These are phyloP conservation scores for Epizoanthus rinbou DNA, from an alignment of 92 coral and sea anemone species.

Conservation along the genomic window DNA sequence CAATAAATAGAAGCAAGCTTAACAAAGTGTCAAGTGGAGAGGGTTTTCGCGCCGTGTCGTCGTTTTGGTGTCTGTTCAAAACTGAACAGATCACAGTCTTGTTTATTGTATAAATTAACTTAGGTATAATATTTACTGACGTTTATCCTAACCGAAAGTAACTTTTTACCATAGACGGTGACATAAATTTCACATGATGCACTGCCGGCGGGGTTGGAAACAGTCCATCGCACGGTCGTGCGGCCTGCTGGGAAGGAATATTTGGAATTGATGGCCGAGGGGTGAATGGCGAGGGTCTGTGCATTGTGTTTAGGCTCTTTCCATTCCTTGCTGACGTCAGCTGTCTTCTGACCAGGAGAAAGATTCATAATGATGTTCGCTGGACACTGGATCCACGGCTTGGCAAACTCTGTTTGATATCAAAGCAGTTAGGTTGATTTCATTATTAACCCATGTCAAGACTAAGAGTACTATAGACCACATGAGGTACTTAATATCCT, in stretches of 20 bases:
- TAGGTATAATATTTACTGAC: not conserved
- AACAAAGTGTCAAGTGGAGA: too few relatives aligned
- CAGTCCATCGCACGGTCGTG: constrained; percentile 80
- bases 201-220: constrained; percentile 60
- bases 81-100: too few relatives aligned
- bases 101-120: too few relatives aligned
- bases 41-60: too few relatives aligned
- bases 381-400: constrained; percentile 88
- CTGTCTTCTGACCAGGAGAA: constrained; percentile 60
- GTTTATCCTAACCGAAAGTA: too few relatives aligned
- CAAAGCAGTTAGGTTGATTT: not conserved
- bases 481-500: too few relatives aligned
- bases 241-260: constrained; percentile 79
- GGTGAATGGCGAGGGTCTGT: constrained; percentile 56
- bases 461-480: not conserved
- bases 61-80: too few relatives aligned
- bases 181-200: constrained; percentile 70
- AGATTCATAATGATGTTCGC: constrained; percentile 58
- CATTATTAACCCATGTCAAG: not conserved
- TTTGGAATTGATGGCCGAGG: constrained; percentile 56
- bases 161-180: constrained; percentile 67
- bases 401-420: constrained; percentile 24
- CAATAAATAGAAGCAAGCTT: too few relatives aligned
- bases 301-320: constrained; percentile 71
- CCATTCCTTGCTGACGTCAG: constrained; percentile 81